Base-by-base conservation (phyloP, 2,888 invertebrate genomes). In the Xanthia icteritia region DNA sequence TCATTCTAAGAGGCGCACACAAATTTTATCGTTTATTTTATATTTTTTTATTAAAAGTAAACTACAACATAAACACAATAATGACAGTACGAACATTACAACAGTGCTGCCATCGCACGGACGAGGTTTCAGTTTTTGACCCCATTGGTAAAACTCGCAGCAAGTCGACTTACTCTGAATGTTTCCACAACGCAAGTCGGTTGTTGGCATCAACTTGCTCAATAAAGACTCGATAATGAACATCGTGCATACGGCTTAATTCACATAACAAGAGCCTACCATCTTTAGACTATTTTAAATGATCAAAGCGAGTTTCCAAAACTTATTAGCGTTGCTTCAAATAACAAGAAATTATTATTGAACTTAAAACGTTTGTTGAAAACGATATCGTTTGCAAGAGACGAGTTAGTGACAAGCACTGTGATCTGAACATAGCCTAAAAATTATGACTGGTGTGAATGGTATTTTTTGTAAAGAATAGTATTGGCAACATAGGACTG, bases 381-480 rank as follows among this genome's bases (percentile, higher is more conserved):
- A 15, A 58, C 4, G 15, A 20, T 20, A 45, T 2, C 13, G 15
- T 45, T 51, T 39, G 39, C 48, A 71, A n/a, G 2, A 27, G 27
- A 27, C 45, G 6, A 39, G 17, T 23, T 31, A 31, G 20, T 23
- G 20, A 27, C 63, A 13, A 31, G 20, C 13, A 31, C 39, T 64
- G 39, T 81, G 81, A 39, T 77, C 48, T 31, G 73, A 73, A 56
- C 6, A 48, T 56, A 56, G 39, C 39, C 54, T 63, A 31, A 64
- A 13, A 23, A 42, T 51, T 1, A 9, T 42, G 20, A 63, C 2
- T 17, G 13, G 13, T 39, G 5, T 36, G n/a, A 74, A 58, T 51
- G 15, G n/a, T 65, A 27, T 36, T 64, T 51, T 27, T 64, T 51
- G 15, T 65, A 20, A 74, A 58, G 15, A 27, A 65, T 58, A 5